These are phyloP conservation scores for Xanthia togata DNA, from an alignment of 2,888 invertebrate species.

Conservation along the genomic window DNA sequence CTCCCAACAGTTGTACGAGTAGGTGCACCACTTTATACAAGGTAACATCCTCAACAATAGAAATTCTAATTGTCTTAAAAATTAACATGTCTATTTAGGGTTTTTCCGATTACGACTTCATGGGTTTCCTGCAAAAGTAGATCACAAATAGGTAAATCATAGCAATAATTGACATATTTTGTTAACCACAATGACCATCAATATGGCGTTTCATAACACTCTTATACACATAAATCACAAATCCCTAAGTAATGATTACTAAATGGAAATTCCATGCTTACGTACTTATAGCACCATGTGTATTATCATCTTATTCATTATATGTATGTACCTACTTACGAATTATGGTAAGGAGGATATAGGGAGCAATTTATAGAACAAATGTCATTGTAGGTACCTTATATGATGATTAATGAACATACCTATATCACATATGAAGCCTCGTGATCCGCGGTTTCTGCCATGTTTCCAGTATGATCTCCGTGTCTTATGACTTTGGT, in stretches of 20 bases:
- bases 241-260: conserved; percentile 26
- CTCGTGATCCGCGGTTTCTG: conserved; percentile 29
- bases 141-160: conserved; percentile 3
- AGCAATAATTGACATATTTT: conserved; percentile 1
- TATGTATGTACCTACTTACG: no score
- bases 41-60: background rate
- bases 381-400: conserved; percentile 7
- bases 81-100: background rate
- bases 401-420: conserved; percentile 17
- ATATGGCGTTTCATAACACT: conserved; percentile 10
- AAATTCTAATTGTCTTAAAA: background rate
- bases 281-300: conserved; percentile 5
- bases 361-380: background rate
- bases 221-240: conserved; percentile 11
- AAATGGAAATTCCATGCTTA: conserved; percentile 31
- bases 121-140: conserved; percentile 33
- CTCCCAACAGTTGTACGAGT: background rate
- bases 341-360: conserved; percentile 22
- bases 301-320: conserved; percentile 35
- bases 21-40: background rate
- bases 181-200: background rate
- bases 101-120: conserved; percentile 1
- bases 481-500: conserved; percentile 37
- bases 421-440: conserved; percentile 3
- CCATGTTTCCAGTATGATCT: conserved; percentile 39